Percentiles rank a stretch among this genome's conserved stretches.
Conservation (phyloP, 2,113 vertebrate genomes). For the Fukomys damarensis region DNA sequence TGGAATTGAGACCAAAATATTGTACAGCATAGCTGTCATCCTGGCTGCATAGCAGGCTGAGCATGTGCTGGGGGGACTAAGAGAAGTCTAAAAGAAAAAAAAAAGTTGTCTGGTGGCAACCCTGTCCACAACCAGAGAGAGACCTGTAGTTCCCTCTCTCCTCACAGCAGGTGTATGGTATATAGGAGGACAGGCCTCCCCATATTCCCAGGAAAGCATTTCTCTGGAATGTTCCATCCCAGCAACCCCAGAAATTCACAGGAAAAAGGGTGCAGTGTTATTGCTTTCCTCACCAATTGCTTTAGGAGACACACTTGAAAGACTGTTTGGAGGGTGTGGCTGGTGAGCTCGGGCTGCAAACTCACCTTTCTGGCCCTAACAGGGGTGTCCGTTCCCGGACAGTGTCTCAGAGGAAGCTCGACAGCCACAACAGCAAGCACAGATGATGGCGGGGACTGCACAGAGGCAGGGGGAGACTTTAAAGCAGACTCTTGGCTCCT, state of each 20-base stretch:
- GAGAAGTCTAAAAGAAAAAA: neutral
- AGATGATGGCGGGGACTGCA: neutral
- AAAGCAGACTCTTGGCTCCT: constrained; percentile 68
- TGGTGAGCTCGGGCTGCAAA: neutral
- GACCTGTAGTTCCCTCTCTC: neutral
- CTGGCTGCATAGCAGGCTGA: accelerated
- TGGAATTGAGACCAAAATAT: neutral
- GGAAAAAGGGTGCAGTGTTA: neutral
- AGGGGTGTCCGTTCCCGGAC: neutral
- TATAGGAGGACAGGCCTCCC: neutral
- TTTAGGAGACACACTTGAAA: constrained; percentile 45
- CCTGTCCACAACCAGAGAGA: neutral
- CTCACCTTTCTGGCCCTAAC: constrained; percentile 16
- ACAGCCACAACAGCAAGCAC: constrained; percentile 36
- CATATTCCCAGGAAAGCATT: neutral
- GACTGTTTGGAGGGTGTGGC: neutral
- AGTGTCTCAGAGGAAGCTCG: constrained; percentile 66
- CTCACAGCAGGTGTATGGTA: accelerated
- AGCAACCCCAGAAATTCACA: neutral
- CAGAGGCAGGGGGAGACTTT: constrained; percentile 27
- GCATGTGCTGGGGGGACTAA: neutral
- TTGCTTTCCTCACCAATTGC: neutral
- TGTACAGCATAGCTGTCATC: neutral
- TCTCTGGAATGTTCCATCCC: constrained; percentile 4
- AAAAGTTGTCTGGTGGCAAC: neutral